phyloP scores from a whole-genome alignment of 2,888 invertebrate species.

The Nomada fabriciana region DNA sequence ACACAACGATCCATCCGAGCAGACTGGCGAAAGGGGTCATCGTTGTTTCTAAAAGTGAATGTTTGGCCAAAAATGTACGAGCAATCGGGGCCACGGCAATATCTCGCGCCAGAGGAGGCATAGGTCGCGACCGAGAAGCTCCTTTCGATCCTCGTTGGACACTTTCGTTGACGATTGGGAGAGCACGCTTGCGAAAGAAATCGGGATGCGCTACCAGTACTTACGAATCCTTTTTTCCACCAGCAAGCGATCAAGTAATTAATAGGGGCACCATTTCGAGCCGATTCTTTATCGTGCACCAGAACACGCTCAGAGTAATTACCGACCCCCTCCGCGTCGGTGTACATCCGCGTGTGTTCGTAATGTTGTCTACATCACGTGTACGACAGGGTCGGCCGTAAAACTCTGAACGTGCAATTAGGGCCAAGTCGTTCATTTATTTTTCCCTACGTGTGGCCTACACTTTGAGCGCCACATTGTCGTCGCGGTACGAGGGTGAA shows the following conservation, averaged over 20 bases:
- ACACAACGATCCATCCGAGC: constrained; percentile 43
- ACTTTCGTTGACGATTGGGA: constrained; percentile 40
- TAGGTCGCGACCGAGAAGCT: background rate
- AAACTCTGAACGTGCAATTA: constrained; percentile 73
- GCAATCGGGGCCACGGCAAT: constrained; percentile 56
- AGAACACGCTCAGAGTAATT: constrained; percentile 65
- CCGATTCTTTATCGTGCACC: constrained; percentile 64
- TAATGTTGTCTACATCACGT: constrained; percentile 60
- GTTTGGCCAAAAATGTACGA: constrained; percentile 70
- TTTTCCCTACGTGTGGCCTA: constrained; percentile 67
- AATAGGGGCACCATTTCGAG: constrained; percentile 69
- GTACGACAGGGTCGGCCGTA: constrained; percentile 69
- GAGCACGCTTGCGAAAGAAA: constrained; percentile 26
- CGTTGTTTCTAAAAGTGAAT: constrained; percentile 71
- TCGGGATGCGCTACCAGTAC: constrained; percentile 61
- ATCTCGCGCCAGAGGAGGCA: background rate
- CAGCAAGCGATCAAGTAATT: constrained; percentile 69
- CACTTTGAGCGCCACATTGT: constrained; percentile 36
- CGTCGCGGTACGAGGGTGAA: constrained; percentile 18
- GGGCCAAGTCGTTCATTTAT: constrained; percentile 74
- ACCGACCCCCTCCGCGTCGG: constrained; percentile 34
- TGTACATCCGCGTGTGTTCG: constrained; percentile 35
- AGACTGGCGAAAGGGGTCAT: constrained; percentile 52
- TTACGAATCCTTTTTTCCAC: constrained; percentile 42
- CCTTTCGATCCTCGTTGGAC: constrained; percentile 9